Conservation (phyloP, 2,113 vertebrate genomes). For the Setophaga petechia region DNA sequence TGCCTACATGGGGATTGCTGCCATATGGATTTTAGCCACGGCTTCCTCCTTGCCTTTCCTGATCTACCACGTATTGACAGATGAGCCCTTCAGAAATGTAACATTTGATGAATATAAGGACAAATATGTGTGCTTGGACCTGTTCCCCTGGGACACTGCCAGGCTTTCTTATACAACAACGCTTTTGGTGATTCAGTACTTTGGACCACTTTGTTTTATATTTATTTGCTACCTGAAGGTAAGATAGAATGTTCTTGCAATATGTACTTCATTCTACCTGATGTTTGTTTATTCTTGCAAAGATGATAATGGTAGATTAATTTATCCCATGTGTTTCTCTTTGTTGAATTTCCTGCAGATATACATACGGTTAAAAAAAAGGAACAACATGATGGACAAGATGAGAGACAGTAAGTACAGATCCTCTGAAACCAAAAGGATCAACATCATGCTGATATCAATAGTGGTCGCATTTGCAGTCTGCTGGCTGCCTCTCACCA, state of each 20-base stretch:
- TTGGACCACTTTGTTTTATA: constrained; percentile 86
- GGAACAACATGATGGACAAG: constrained; percentile 86
- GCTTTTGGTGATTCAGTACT: constrained; percentile 85
- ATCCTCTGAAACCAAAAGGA: constrained; percentile 83
- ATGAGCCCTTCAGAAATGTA: constrained; percentile 82
- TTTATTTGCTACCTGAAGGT: constrained; percentile 92
- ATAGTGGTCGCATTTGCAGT: constrained; percentile 87
- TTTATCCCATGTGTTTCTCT: background rate
- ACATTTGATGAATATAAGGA: constrained; percentile 80
- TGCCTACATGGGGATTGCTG: constrained; percentile 81
- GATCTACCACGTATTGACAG: constrained; percentile 79
- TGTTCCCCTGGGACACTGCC: constrained; percentile 81
- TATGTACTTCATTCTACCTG: background rate
- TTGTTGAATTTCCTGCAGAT: constrained; percentile 75
- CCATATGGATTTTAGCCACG: constrained; percentile 83
- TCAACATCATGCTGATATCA: constrained; percentile 87
- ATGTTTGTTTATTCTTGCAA: background rate
- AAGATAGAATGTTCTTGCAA: constrained; percentile 36
- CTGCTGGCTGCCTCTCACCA: constrained; percentile 88
- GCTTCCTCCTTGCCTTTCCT: constrained; percentile 84
- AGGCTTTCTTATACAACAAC: constrained; percentile 83
- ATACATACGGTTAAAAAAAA: constrained; percentile 82
- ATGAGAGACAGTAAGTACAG: constrained; percentile 86
- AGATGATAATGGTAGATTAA: background rate
- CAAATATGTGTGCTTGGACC: constrained; percentile 86